Conservation (phyloP, 2,113 vertebrate genomes). For the Elanus axillaris region DNA sequence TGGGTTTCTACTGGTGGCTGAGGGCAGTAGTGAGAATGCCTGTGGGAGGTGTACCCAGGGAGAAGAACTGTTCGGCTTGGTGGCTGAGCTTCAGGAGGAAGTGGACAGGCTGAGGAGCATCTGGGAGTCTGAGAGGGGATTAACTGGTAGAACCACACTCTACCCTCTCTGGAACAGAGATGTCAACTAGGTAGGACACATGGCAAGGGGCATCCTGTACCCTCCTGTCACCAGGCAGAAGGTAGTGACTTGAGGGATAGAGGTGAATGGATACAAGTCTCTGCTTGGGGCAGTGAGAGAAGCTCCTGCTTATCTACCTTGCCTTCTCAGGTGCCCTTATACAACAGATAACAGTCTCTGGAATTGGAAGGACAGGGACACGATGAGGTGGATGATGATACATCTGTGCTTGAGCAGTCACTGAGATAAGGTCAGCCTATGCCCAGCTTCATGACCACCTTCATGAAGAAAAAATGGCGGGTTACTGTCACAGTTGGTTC, state of each 20-base stretch:
- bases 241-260: not conserved
- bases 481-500: not conserved
- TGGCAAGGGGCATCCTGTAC: not conserved
- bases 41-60: not conserved
- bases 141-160: not conserved
- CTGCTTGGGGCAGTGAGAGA: not conserved
- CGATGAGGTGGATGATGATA: not conserved
- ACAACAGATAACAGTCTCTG: not conserved
- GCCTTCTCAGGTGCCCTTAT: not conserved
- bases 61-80: not conserved
- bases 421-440: not conserved
- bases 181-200: not conserved
- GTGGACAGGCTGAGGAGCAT: not conserved
- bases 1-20: not conserved
- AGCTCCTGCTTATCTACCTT: not conserved
- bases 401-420: not conserved
- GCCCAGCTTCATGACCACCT: not conserved
- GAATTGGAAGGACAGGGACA: not conserved
- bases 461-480: not conserved
- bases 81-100: not conserved
- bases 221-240: not conserved
- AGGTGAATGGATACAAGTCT: not conserved
- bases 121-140: not conserved
- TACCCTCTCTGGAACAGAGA: not conserved
- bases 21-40: not conserved